Conservation (phyloP, 2,888 invertebrate species). For the Isoperla grammatica region DNA sequence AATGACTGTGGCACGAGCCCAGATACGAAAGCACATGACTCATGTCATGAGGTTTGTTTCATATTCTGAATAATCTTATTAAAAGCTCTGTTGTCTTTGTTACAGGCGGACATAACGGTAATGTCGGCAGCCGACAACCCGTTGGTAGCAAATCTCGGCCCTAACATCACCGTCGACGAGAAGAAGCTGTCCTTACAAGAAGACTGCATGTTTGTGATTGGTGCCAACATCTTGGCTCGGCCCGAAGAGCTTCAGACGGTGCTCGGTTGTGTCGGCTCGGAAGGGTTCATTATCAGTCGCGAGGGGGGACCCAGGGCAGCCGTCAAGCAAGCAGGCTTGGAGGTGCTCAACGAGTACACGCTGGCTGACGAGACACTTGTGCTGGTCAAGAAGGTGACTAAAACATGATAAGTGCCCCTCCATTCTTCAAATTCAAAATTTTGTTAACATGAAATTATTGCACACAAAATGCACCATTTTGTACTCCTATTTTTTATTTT, state of each 20-base stretch:
- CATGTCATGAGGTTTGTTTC: no score
- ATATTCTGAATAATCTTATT: no score
- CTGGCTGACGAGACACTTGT: constrained; percentile 51
- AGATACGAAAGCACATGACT: no score
- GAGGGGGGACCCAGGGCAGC: constrained; percentile 49
- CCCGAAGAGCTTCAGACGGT: constrained; percentile 49
- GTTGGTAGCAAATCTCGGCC: constrained; percentile 46
- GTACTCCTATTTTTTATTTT: no score
- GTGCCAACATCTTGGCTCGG: constrained; percentile 49
- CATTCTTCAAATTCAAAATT: no score
- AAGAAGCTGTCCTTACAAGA: constrained; percentile 52
- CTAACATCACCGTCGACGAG: constrained; percentile 54
- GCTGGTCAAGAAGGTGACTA: constrained; percentile 47
- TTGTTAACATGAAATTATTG: no score
- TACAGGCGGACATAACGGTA: constrained; percentile 60
- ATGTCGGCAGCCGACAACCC: constrained; percentile 39
- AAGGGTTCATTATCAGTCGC: constrained; percentile 56
- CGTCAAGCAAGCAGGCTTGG: constrained; percentile 38
- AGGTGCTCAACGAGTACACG: constrained; percentile 48
- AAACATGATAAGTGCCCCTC: no score
- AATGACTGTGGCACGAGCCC: no score
- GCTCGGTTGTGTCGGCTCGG: constrained; percentile 49
- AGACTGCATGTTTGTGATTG: constrained; percentile 47
- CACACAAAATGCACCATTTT: no score
- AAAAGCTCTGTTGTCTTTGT: no score